Evolutionary conservation across 2,888 invertebrate genomes (phyloP), one percentile per base, ranked within the genome.

Genomic region (Melolontha melolontha): DNA sequence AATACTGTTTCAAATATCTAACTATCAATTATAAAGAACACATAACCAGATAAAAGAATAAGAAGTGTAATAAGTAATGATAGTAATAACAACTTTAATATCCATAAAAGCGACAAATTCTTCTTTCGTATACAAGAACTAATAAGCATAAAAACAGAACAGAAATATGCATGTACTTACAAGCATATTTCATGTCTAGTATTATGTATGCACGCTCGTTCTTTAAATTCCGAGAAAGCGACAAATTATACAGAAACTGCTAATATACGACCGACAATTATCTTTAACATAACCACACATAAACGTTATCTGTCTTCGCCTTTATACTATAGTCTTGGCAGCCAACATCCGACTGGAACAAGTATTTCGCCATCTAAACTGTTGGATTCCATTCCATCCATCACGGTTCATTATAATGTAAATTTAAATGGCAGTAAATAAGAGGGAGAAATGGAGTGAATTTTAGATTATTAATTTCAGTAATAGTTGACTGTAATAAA

Each of bases 351-450:
- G 29, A 14, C 51, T 14, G n/a, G 34, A 34, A 34, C 34, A 34
- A 29, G 12, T 52, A 52, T 52, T 52, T 52, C 29, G 14, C 29
- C 29, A 17, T 12, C 51, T 11, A 29, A 2, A 29, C 51, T 52
- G 51, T 29, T 52, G 51, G 34, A 52, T 52, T 29, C 34, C 34
- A 34, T 34, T 52, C 51, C 51, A 52, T 51, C 50, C 29, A 51
- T 52, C 12, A 52, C 51, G 10, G 14, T 52, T 52, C 51, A 29
- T 52, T 52, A 52, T 52, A 34, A 52, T 52, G 34, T 52, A 52
- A 52, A 52, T 29, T 52, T 52, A 52, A 52, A 12, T 52, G 34
- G 27, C 51, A 5, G 14, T 52, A 52, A 34, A 52, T 12, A 14
- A 52, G 34, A 52, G 7, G 5, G n/a, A 34, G 29, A 52, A 7